phyloP scores from a whole-genome alignment of 2,888 invertebrate species.

The Romanomermis culicivorax region DNA sequence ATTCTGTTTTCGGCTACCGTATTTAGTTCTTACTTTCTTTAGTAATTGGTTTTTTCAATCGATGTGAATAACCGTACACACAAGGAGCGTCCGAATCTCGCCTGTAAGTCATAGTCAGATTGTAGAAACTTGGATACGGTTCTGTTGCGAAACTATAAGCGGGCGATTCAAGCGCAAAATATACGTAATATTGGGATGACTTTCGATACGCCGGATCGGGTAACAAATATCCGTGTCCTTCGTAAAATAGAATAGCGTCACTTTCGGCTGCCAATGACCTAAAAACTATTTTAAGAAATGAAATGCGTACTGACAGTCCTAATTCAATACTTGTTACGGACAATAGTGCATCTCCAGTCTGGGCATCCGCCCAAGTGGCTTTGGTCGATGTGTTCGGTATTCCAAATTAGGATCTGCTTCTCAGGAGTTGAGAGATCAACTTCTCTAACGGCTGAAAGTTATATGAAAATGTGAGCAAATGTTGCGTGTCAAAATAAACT shows the following conservation, averaged over 20 bases:
- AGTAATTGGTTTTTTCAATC: background rate
- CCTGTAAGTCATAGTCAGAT: constrained; percentile 2
- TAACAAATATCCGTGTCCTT: too few relatives aligned
- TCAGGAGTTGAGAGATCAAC: too few relatives aligned
- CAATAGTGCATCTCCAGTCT: background rate
- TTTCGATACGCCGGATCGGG: background rate
- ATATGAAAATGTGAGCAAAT: too few relatives aligned
- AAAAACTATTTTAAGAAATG: too few relatives aligned
- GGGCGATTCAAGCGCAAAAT: constrained; percentile 1
- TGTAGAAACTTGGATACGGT: background rate
- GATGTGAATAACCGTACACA: background rate
- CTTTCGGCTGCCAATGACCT: background rate
- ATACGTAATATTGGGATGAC: background rate
- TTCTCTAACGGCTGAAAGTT: too few relatives aligned
- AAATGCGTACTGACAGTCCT: too few relatives aligned
- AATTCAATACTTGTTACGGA: background rate
- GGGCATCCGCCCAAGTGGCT: background rate
- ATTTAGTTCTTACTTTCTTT: background rate
- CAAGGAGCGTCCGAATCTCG: constrained; percentile 6
- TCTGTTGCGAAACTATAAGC: background rate
- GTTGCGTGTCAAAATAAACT: too few relatives aligned
- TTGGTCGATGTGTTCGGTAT: background rate
- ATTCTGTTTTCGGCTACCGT: background rate
- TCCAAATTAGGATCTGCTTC: background rate
- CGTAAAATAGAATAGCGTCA: background rate